phyloP scores from a whole-genome alignment of 37 sponge, comb jelly and placozoan genomes.

The Beroe forskalii region DNA sequence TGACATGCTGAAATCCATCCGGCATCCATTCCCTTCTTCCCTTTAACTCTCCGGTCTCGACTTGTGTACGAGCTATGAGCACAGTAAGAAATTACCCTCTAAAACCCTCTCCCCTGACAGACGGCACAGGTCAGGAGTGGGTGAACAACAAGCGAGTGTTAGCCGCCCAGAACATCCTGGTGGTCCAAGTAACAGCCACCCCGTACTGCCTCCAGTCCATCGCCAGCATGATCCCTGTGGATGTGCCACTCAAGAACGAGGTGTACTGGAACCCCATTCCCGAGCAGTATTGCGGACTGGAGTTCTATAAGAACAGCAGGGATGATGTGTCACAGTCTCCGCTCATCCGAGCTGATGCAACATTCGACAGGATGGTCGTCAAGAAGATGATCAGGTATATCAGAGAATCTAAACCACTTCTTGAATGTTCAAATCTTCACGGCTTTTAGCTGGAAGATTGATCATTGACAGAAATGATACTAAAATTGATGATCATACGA shows the following conservation, averaged over 20 bases:
- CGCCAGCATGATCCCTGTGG: constrained; percentile 56
- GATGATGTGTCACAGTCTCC: constrained; percentile 63
- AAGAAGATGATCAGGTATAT: constrained; percentile 65
- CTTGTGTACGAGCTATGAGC: too few species aligned
- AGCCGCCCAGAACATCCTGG: constrained; percentile 1
- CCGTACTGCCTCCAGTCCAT: constrained; percentile 66
- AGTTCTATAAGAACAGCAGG: constrained; percentile 61
- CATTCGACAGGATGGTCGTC: constrained; percentile 64
- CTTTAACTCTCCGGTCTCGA: too few species aligned
- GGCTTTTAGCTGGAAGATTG: too few species aligned
- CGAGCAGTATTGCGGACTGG: constrained; percentile 50
- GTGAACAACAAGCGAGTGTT: constrained; percentile 47
- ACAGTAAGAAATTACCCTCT: too few species aligned
- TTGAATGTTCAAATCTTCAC: too few species aligned
- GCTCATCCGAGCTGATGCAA: constrained; percentile 41
- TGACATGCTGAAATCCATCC: too few species aligned
- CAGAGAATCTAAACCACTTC: too few species aligned
- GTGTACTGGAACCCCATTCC: constrained; percentile 37
- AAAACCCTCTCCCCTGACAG: too few species aligned
- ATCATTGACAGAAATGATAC: too few species aligned
- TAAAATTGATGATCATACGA: too few species aligned
- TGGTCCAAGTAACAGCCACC: constrained; percentile 42
- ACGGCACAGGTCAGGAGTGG: constrained; percentile 59
- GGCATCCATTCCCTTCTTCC: too few species aligned
- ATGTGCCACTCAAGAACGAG: constrained; percentile 56